These are phyloP conservation scores for Tyrannus savana DNA, from an alignment of 2,113 vertebrate species.

Conservation along the genomic window DNA sequence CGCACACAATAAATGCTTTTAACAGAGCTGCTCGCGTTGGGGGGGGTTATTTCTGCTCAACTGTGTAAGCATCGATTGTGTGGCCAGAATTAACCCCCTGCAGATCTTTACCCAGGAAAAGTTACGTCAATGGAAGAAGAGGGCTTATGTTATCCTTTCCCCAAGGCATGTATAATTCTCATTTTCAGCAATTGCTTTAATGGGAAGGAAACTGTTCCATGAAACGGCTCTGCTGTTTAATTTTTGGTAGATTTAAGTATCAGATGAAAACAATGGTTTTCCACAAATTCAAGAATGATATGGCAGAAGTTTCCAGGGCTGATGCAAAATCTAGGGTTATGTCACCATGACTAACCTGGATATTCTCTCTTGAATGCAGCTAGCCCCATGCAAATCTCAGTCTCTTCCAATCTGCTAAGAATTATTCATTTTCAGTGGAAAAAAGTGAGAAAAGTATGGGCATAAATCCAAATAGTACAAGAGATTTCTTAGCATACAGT, in stretches of 20 bases:
- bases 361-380: background rate
- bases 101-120: background rate
- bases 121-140: background rate
- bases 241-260: background rate
- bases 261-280: background rate
- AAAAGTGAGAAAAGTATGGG: background rate
- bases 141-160: background rate
- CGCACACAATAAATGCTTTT: constrained; percentile 12
- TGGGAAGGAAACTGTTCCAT: background rate
- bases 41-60: background rate
- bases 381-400: background rate
- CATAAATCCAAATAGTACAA: background rate
- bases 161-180: background rate
- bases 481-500: background rate
- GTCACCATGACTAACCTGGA: background rate
- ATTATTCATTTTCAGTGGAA: background rate
- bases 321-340: background rate
- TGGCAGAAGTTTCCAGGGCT: background rate
- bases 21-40: background rate
- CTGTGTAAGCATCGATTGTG: background rate
- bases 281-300: background rate
- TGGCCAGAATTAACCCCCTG: background rate
- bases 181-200: background rate
- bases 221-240: background rate
- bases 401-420: background rate